Evolutionary conservation across 2,888 invertebrate genomes (phyloP), one percentile per base, ranked within the genome.

Genomic region (Polymixis flavicincta): DNA sequence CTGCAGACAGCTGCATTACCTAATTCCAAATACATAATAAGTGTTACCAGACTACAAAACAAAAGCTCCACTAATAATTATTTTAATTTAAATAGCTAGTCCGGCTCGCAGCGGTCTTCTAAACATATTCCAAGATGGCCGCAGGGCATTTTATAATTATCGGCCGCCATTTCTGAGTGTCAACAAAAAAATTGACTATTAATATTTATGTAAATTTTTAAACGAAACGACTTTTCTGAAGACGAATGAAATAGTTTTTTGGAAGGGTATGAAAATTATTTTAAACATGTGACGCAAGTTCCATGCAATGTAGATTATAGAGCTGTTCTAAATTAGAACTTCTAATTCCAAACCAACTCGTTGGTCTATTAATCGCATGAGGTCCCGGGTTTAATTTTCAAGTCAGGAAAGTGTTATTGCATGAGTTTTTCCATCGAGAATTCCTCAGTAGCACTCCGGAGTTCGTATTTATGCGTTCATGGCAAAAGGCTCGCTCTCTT

Each of bases 161-260:
- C 61, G 64, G 28, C 63, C 80, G 71, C 67, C 74, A 85, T 85
- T 83, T 72, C 45, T 60, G 73, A 71, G 74, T 84, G 84, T 86
- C 84, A 86, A 84, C 87, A 81, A 86, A 84, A 84, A 84, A 84
- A n/a, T n/a, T 61, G 5, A 22, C 70, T 80, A 74, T 73, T 84
- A 74, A 84, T 86, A 70, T 75, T 73, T 84, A 84, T 87, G 85
- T 80, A 54, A 76, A 86, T 84, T 76, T 75, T 70, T 67, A 71
- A 84, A 80, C 32, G 59, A 71, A 78, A 75, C 61, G 25, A 71
- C 37, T 71, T 59, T 72, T 72, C 79, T 60, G 9, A 54, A 17
- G 7, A n/a, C n/a, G n/a, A 42, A 50, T 55, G 61, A 22, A 55
- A 61, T 28, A 11, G 13, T 28, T 65, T 76, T 0, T 48, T 60